These are phyloP conservation scores for Myotis myotis DNA, from an alignment of 2,797 vertebrate species.

Conservation along the genomic window DNA sequence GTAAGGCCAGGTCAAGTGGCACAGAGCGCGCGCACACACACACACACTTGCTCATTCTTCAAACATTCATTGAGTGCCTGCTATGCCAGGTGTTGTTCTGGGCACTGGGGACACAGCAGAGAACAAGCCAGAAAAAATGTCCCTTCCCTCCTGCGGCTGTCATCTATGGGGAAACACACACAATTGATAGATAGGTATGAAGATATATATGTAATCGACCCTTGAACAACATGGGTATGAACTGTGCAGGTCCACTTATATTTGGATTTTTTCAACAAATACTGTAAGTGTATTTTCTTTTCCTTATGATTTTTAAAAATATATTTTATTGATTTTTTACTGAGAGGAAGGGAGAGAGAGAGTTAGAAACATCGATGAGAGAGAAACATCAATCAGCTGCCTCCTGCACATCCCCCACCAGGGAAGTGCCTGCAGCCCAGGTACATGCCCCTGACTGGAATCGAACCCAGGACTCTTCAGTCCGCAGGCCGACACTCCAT, in stretches of 20 bases:
- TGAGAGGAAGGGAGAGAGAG: too few species aligned
- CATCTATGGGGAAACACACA: background rate
- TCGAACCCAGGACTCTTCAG: too few species aligned
- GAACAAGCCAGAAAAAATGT: background rate
- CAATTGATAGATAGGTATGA: background rate
- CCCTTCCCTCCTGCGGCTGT: background rate
- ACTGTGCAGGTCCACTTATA: background rate
- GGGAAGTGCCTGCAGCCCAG: too few species aligned
- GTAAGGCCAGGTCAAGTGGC: background rate
- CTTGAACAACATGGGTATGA: background rate
- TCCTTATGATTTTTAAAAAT: background rate
- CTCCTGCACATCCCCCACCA: too few species aligned
- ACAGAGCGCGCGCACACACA: background rate
- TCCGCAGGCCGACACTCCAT: too few species aligned
- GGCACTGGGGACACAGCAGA: background rate
- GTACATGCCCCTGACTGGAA: too few species aligned
- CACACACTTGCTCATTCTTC: background rate
- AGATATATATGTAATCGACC: background rate
- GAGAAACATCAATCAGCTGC: too few species aligned
- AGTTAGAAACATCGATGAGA: too few species aligned
- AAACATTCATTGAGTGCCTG: background rate
- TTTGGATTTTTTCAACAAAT: background rate
- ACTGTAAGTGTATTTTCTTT: background rate
- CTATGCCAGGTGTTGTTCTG: background rate
- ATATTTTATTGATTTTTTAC: too few species aligned